phyloP scores from a whole-genome alignment of 2,797 vertebrate species.

The Adelosebastes latens region DNA sequence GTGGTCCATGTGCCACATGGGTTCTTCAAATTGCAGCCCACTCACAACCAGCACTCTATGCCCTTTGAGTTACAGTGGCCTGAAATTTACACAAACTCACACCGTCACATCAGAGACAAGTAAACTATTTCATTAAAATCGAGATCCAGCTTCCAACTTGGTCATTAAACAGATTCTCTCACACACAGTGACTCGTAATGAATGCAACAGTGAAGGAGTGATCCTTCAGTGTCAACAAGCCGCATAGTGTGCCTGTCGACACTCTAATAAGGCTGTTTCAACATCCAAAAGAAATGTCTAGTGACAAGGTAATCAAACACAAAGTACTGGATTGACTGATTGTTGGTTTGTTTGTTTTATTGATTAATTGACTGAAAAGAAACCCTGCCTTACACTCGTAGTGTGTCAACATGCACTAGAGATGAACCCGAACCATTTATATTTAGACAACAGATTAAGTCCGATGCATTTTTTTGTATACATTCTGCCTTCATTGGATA shows the following conservation, averaged over 20 bases:
- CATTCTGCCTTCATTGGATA: not conserved
- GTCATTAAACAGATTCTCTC: conserved; percentile 8
- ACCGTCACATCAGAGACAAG: conserved; percentile 24
- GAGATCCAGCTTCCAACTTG: conserved; percentile 4
- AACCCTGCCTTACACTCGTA: not conserved
- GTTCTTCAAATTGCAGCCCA: conserved; percentile 29
- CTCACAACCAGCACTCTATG: conserved; percentile 10
- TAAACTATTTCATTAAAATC: conserved; percentile 32
- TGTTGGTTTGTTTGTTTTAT: not conserved
- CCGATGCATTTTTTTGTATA: not conserved
- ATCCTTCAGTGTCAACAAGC: not conserved
- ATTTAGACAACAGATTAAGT: not conserved
- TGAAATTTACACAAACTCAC: conserved; percentile 49
- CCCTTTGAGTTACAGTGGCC: conserved; percentile 17
- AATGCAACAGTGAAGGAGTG: not conserved
- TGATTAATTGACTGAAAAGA: not conserved
- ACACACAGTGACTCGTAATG: not conserved
- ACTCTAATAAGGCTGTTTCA: not conserved
- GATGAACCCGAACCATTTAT: no score
- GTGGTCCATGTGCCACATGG: conserved; percentile 1
- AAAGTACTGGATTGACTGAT: not conserved
- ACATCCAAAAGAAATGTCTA: not conserved
- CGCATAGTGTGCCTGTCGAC: not conserved
- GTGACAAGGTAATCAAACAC: not conserved
- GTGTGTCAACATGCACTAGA: not conserved